These are phyloP conservation scores for Quadriops clusia DNA, from an alignment of 2,888 invertebrate species.

Conservation along the genomic window DNA sequence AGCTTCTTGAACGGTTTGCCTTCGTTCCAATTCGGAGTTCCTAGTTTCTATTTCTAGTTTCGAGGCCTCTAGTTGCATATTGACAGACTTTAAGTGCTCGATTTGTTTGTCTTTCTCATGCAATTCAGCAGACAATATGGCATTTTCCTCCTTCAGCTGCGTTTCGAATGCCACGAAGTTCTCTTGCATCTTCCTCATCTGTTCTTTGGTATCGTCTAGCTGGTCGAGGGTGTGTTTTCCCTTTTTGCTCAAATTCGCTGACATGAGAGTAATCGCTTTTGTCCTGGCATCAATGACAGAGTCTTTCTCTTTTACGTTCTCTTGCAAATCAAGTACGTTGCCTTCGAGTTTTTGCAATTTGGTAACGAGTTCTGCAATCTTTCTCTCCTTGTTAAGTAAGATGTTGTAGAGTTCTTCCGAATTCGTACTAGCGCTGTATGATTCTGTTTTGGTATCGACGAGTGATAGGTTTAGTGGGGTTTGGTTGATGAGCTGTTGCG, in stretches of 20 bases:
- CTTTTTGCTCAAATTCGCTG: constrained; percentile 58
- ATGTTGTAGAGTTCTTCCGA: constrained; percentile 34
- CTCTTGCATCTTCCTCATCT: constrained; percentile 71
- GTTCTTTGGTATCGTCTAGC: constrained; percentile 66
- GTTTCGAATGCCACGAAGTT: constrained; percentile 60
- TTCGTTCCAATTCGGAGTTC: constrained; percentile 16
- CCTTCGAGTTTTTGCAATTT: constrained; percentile 65
- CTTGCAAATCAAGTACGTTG: constrained; percentile 68
- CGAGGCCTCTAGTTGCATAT: constrained; percentile 16
- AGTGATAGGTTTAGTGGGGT: constrained; percentile 26
- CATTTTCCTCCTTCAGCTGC: constrained; percentile 58
- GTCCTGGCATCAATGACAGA: constrained; percentile 72
- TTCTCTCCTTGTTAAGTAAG: constrained; percentile 49
- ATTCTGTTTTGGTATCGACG: constrained; percentile 25
- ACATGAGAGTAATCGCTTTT: constrained; percentile 64
- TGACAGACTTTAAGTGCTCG: constrained; percentile 35
- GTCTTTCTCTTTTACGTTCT: constrained; percentile 71
- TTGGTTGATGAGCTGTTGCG: constrained; percentile 31
- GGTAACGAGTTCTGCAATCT: constrained; percentile 52
- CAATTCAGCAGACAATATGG: constrained; percentile 43
- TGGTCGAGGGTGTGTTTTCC: constrained; percentile 59
- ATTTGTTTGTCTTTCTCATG: constrained; percentile 42
- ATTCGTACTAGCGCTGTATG: constrained; percentile 27
- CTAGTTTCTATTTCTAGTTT: constrained; percentile 23
- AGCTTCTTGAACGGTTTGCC: constrained; percentile 5